Conservation (phyloP, 2,113 vertebrate genomes). For the Mirounga angustirostris region DNA sequence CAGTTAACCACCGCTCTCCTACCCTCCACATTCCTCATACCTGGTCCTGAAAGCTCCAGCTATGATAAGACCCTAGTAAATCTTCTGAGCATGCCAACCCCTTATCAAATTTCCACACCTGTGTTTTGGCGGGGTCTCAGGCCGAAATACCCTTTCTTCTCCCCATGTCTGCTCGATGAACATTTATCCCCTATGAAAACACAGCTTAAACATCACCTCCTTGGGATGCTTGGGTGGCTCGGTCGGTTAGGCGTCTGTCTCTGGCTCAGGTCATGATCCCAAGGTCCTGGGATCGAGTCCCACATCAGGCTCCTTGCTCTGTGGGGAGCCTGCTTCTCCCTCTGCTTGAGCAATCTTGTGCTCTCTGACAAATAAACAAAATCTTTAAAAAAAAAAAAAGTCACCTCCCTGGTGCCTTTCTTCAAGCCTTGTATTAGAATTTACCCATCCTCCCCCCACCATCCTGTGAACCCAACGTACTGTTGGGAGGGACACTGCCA, state of each 20-base stretch:
- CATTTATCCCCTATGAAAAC: not conserved
- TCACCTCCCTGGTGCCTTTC: not conserved
- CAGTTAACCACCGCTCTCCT: not conserved
- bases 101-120: not conserved
- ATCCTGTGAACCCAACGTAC: not conserved
- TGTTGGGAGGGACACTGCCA: not conserved
- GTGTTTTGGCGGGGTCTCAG: not conserved
- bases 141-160: not conserved
- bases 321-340: no score
- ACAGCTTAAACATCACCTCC: not conserved
- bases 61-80: not conserved
- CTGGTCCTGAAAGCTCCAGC: not conserved
- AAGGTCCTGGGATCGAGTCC: no score
- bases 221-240: no score
- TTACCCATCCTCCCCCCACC: not conserved
- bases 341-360: no score
- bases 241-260: no score
- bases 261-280: no score
- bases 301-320: no score
- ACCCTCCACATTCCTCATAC: not conserved
- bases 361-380: no score
- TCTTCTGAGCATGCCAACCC: not conserved
- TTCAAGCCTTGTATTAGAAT: not conserved
- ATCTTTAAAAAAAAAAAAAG: no score
- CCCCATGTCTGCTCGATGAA: not conserved